Percentiles rank a stretch among this genome's conserved stretches.
phyloP scores from a whole-genome alignment of 2,797 vertebrate genomes.

The Anas acuta region DNA sequence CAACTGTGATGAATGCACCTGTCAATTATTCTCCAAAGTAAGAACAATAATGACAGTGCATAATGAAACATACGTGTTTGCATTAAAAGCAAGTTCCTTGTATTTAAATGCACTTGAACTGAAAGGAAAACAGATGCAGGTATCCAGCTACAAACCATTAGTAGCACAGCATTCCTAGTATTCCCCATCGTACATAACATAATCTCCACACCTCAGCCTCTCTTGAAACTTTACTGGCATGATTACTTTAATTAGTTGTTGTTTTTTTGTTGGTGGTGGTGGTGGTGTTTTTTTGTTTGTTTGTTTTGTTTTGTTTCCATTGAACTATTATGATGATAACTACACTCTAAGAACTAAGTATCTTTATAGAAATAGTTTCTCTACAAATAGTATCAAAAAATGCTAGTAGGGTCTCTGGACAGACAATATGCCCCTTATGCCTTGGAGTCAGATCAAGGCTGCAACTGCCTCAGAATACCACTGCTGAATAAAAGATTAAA shows the following conservation, averaged over 20 bases:
- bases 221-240: background rate
- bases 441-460: background rate
- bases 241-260: background rate
- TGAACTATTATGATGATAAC: too few relatives aligned
- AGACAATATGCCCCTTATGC: background rate
- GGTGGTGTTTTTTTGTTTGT: background rate
- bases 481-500: background rate
- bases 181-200: background rate
- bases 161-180: background rate
- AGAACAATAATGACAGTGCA: background rate
- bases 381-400: background rate
- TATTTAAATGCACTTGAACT: background rate
- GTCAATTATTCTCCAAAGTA: background rate
- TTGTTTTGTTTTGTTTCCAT: background rate
- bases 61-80: background rate
- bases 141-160: background rate
- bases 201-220: background rate
- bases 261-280: background rate
- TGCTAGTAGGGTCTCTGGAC: background rate
- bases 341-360: too few relatives aligned
- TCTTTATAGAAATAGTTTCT: background rate
- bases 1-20: background rate
- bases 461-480: background rate
- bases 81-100: background rate
- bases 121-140: background rate